These are phyloP conservation scores for Baccha elongata DNA, from an alignment of 2,888 invertebrate species.

Conservation along the genomic window DNA sequence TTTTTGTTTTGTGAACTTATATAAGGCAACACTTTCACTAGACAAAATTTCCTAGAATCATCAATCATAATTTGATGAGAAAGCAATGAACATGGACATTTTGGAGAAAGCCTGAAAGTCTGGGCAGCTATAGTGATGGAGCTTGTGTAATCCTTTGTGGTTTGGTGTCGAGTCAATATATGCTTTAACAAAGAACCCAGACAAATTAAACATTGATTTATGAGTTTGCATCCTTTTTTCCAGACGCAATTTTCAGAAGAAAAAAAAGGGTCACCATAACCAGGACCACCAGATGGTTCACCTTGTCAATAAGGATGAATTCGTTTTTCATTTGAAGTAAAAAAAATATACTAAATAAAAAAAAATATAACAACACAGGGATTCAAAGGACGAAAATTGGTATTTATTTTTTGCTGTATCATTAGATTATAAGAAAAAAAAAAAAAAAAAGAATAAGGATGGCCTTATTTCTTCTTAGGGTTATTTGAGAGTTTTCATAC, in stretches of 20 bases:
- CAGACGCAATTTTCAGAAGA: slow-evolving; percentile 28
- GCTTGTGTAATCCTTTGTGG: slow-evolving; percentile 7
- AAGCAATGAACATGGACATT: slow-evolving; percentile 14
- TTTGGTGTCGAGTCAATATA: background rate
- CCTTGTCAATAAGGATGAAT: slow-evolving; percentile 53
- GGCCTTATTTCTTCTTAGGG: too few species aligned
- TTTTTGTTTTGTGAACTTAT: background rate
- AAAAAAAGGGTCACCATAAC: slow-evolving; percentile 33
- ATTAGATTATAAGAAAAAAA: too few species aligned
- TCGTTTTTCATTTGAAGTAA: slow-evolving; percentile 19
- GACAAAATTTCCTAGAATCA: slow-evolving; percentile 28
- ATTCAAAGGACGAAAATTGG: too few species aligned
- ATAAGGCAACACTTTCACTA: slow-evolving; percentile 15
- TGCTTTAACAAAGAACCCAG: slow-evolving; percentile 20
- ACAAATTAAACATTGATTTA: slow-evolving; percentile 63
- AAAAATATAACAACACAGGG: too few species aligned
- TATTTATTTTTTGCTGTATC: too few species aligned
- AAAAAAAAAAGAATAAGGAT: too few species aligned
- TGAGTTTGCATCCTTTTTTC: slow-evolving; percentile 45
- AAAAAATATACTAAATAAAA: slow-evolving; percentile 21
- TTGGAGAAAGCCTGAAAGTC: slow-evolving; percentile 19
- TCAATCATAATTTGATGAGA: slow-evolving; percentile 56
- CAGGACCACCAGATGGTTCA: slow-evolving; percentile 45
- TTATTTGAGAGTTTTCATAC: too few species aligned
- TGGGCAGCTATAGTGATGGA: background rate